These are phyloP conservation scores for Lontra canadensis DNA, from an alignment of 2,113 vertebrate genomes.

Conservation along the genomic window DNA sequence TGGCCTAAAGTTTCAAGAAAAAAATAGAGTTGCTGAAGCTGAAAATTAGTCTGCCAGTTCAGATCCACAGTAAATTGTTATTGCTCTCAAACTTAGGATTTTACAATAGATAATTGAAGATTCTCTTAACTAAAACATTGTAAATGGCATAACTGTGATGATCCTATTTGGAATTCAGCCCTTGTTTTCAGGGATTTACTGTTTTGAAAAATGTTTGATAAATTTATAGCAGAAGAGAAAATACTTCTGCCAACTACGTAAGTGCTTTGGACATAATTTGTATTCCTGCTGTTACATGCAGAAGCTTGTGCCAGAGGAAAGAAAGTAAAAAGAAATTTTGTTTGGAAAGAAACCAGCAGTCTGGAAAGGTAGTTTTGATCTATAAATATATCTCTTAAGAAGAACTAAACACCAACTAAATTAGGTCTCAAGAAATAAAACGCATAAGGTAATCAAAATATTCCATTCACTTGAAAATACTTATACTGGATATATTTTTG, in stretches of 20 bases:
- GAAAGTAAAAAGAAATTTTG: conserved; percentile 67
- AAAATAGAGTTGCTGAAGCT: conserved; percentile 27
- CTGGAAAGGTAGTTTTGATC: conserved; percentile 75
- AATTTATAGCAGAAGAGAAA: conserved; percentile 77
- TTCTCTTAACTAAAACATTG: conserved; percentile 68
- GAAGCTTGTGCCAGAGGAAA: conserved; percentile 61
- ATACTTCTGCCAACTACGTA: conserved; percentile 59
- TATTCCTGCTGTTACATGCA: conserved; percentile 66
- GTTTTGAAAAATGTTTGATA: conserved; percentile 73
- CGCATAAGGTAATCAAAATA: conserved; percentile 67
- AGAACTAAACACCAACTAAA: conserved; percentile 62
- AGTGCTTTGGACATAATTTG: conserved; percentile 73
- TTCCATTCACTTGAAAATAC: conserved; percentile 61
- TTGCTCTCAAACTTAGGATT: conserved; percentile 60
- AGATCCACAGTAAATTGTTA: conserved; percentile 66
- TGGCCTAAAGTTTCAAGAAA: conserved; percentile 50
- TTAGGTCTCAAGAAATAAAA: conserved; percentile 68
- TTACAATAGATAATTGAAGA: conserved; percentile 55
- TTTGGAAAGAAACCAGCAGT: conserved; percentile 70
- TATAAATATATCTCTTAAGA: conserved; percentile 67
- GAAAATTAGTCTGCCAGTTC: conserved; percentile 60
- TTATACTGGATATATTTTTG: conserved; percentile 42
- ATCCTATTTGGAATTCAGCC: conserved; percentile 69
- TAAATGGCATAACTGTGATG: conserved; percentile 42
- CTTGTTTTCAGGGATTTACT: conserved; percentile 70